Base-by-base conservation (phyloP, 23 tunicate species). In the Ascidia mentula region DNA sequence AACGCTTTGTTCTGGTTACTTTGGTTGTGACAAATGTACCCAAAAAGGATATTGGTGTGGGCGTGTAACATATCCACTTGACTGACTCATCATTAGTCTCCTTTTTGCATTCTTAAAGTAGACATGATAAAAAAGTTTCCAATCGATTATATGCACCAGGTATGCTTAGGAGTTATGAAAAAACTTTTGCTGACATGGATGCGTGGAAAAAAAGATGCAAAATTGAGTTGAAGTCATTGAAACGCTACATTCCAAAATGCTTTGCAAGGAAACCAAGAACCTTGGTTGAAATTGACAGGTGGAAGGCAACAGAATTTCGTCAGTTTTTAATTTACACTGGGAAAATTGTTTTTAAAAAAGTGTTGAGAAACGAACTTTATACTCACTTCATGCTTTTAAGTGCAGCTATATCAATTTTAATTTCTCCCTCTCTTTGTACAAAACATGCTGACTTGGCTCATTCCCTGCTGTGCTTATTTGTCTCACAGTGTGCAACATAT, bases 221-320 rank as follows among this genome's bases (percentile, higher is more conserved):
- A 59, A 46, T 36, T 77, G 40, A 35, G 36, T 35, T 31, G 72
- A 34, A 61, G 34, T 73, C 34, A 18, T n/a, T 70, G 32, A 70
- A 70, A 45, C 36, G 45, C 18, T 70, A 26, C 39, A 40, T 85
- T 9, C 82, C 89, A 32, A 78, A 46, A 69, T 30, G 79, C n/a
- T 85, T 85, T 85, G 78, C 82, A 26, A 38, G 88, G 31, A 76
- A 65, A 60, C 81, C 81, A 40, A 61, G 88, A 38, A 34, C 81
- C 20, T 40, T 85, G 20, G 28, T 75, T 13, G 89, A 85, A 72
- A 72, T 69, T n/a, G 80, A 85, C 31, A 77, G 72, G 45, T 85
- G 89, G 89, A 85, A 85, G 36, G 89, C 82, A 33, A 85, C 89
- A 2, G 89, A 85, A 60, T 85, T 59, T 40, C 77, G 89, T 3